Evolutionary conservation across 2,797 vertebrate genomes (phyloP), one percentile per base, ranked within the genome.

Genomic region (Lerista edwardsae): DNA sequence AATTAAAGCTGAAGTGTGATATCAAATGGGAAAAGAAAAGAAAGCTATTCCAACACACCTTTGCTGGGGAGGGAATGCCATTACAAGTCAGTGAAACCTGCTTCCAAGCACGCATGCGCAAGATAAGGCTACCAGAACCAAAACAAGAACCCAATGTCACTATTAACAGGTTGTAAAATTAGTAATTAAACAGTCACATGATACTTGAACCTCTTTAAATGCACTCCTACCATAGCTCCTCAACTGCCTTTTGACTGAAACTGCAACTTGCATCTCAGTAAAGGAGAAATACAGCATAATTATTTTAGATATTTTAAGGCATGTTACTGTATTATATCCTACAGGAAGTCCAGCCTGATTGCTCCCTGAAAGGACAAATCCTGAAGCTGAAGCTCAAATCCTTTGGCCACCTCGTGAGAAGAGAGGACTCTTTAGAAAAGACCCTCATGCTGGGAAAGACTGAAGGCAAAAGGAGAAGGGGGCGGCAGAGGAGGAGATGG

Each of bases 1-100:
- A 85, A 88, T 77, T 88, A 89, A 74, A 27, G 31, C 51, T 6
- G 59, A 64, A 36, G 34, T 47, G 39, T 21, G 17, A 34, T 14
- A 19, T 31, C 36, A 57, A 15, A 61, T 47, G 44, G 25, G 36
- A 10, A 55, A 47, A 27, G 27, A 36, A 44, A 51, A 39, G 3
- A 4, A 39, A 31, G n/a, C 14, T 11, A 47, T 11, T n/a, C 2
- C 4, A 51, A 27, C 36, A n/a, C 39, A 74, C 10, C 12, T 11
- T 62, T 44, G 3, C 19, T 59, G 17, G 6, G 11, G 11, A 77
- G 27, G 17, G 44, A 69, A 29, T 34, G 21, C 36, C 4, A 59
- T 17, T 73, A 51, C 68, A 76, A 76, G n/a, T 44, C 65, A 47
- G 3, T 9, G 36, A 51, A 31, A 21, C n/a, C 23, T 55, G 59